Evolutionary conservation across 2,113 vertebrate genomes (phyloP).

Genomic region (Myotis yumanensis): DNA sequence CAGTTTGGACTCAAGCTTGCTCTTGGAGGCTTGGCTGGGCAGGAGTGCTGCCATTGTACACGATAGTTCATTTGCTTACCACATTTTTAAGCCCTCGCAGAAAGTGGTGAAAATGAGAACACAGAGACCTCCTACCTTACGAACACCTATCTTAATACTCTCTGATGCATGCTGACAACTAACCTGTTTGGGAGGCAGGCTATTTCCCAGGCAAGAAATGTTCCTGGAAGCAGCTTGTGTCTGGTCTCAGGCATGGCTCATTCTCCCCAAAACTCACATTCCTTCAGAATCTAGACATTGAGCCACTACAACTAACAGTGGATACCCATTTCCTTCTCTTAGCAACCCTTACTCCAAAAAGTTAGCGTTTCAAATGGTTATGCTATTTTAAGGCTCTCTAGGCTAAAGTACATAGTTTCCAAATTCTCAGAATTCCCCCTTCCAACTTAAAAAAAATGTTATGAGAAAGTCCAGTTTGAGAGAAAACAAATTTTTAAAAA

Average conservation of each 20-base stretch:
- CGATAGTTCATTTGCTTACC: not conserved
- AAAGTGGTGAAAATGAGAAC: not conserved
- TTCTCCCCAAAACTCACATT: not conserved
- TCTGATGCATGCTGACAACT: not conserved
- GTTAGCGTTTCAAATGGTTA: slow-evolving; percentile 20
- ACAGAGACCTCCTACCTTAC: not conserved
- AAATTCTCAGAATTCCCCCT: slow-evolving; percentile 21
- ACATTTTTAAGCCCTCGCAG: not conserved
- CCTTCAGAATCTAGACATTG: not conserved
- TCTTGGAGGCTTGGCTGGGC: not conserved
- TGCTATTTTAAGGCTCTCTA: not conserved
- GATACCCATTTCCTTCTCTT: not conserved
- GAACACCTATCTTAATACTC: not conserved
- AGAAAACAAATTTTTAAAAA: not conserved
- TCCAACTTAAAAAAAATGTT: slow-evolving; percentile 32
- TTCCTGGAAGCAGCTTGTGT: not conserved
- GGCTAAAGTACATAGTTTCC: not conserved
- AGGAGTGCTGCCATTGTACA: not conserved
- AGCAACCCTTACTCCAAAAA: not conserved
- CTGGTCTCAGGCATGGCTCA: not conserved
- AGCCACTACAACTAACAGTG: not conserved
- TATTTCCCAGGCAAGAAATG: slow-evolving; percentile 7
- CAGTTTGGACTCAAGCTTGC: slow-evolving; percentile 8
- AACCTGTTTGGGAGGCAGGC: not conserved
- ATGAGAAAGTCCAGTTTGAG: not conserved